phyloP scores from a whole-genome alignment of 2,797 vertebrate species.

The Sebastes reedi region DNA sequence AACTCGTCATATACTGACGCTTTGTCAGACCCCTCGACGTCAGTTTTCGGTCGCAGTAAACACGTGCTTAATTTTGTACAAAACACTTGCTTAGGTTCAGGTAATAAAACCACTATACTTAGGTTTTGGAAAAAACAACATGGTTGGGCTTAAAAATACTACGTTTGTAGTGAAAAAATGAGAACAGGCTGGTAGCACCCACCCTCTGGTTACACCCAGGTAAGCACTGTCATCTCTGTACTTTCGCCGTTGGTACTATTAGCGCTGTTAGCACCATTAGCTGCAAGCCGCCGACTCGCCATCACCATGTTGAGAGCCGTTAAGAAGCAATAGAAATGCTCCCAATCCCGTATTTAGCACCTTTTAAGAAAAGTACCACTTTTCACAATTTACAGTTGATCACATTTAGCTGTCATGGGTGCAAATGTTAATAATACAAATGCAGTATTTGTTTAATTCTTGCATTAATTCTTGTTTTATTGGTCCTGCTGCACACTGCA shows the following conservation, averaged over 20 bases:
- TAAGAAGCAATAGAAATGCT: neutral
- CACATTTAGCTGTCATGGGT: neutral
- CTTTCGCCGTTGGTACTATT: neutral
- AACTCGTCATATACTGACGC: too few relatives aligned
- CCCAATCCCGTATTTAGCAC: neutral
- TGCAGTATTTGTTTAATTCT: neutral
- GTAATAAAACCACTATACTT: too few relatives aligned
- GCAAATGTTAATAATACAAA: constrained; percentile 6
- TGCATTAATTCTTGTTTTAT: constrained; percentile 5
- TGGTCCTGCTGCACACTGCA: neutral
- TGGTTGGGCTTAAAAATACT: too few relatives aligned
- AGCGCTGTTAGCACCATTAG: neutral
- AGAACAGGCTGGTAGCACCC: neutral
- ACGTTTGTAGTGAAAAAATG: too few relatives aligned
- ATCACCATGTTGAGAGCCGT: neutral
- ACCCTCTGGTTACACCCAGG: neutral
- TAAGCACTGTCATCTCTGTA: neutral
- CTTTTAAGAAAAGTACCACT: neutral
- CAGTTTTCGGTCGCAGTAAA: too few relatives aligned
- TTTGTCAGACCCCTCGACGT: too few relatives aligned
- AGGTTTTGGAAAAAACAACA: too few relatives aligned
- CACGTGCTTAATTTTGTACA: too few relatives aligned
- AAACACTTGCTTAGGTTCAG: too few relatives aligned
- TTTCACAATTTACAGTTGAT: constrained; percentile 3
- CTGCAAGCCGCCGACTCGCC: neutral